Base-by-base conservation (phyloP, 1,140 invertebrate species). In the Neodiprion lecontei region DNA sequence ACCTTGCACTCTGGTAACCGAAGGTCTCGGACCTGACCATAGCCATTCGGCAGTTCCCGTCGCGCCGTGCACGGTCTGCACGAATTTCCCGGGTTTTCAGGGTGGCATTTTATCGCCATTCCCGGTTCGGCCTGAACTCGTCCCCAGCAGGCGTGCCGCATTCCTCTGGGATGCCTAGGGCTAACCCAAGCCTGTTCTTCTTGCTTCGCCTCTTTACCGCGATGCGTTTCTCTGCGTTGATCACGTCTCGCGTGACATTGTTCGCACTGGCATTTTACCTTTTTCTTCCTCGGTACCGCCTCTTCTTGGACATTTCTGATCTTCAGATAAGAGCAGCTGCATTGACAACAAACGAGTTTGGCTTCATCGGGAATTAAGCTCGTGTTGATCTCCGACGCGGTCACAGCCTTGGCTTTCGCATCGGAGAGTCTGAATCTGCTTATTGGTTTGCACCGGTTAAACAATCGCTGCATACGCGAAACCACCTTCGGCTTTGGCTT, bases 311-410 rank as follows among this genome's bases (percentile, higher is more conserved):
- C 53, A 17, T 9, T 61, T 61, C 53, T 47, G 11, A 69, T 23
- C 21, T 61, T 77, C 11, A 77, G 67, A 70, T 67, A 77, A 0
- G 76, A 73, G 50, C 72, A 77, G 50, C 67, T 74, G 67, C 76
- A 77, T 40, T 50, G 73, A 68, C 74, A 77, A 68, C 76, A 77
- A 23, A 77, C 48, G 12, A 75, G 48, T 49, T 75, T 75, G 0
- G 75, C 53, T n/a, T 75, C n/a, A 17, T 49, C 49, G 53, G 53
- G 53, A 61, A 61, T 61, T 17, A 40, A 40, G 28, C 28, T 40
- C 28, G 4, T 40, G 28, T 40, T 40, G 1, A 40, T 17, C 53
- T 12, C 8, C n/a, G 53, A 61, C 9, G 11, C 53, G 53, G n/a
- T 61, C 53, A 61, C 53, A 61, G 53, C 11, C n/a, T 61, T 61